Conservation (phyloP, 1,140 invertebrate species). For the Drepana arcuata region DNA sequence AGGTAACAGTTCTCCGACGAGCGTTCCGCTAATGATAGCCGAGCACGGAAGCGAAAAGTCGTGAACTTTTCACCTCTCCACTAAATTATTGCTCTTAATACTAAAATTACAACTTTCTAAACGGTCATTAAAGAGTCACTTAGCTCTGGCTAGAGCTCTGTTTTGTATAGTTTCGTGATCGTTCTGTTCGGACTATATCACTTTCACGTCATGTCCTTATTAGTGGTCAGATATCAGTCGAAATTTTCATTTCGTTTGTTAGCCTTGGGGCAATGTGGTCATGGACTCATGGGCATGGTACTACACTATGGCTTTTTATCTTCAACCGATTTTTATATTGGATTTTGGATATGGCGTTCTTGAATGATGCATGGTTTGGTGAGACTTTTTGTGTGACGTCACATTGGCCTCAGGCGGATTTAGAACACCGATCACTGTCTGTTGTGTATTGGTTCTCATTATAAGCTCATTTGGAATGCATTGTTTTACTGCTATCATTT, state of each 20-base stretch:
- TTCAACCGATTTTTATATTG: constrained; percentile 2
- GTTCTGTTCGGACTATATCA: constrained; percentile 32
- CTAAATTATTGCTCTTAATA: constrained; percentile 26
- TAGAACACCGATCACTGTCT: neutral
- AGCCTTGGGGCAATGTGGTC: constrained; percentile 7
- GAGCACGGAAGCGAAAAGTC: constrained; percentile 20
- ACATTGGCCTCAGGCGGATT: neutral
- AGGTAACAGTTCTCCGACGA: too few relatives aligned
- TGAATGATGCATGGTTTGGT: neutral
- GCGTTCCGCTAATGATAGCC: constrained; percentile 19
- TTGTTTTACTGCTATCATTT: too few relatives aligned
- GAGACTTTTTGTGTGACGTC: constrained; percentile 1
- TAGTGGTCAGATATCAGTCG: constrained; percentile 31
- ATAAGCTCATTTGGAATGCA: too few relatives aligned
- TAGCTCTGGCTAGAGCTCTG: too few relatives aligned
- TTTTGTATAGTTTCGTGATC: constrained; percentile 31
- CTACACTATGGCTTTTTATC: too few relatives aligned
- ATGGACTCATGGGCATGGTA: too few relatives aligned
- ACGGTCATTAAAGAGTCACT: too few relatives aligned
- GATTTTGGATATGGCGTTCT: constrained; percentile 6
- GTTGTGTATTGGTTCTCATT: too few relatives aligned
- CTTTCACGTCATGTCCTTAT: constrained; percentile 52
- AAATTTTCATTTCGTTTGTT: constrained; percentile 28
- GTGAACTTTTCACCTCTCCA: constrained; percentile 34
- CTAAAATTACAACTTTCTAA: constrained; percentile 51